Base-by-base conservation (phyloP, 2,113 vertebrate genomes). In the Neogobius melanostomus region DNA sequence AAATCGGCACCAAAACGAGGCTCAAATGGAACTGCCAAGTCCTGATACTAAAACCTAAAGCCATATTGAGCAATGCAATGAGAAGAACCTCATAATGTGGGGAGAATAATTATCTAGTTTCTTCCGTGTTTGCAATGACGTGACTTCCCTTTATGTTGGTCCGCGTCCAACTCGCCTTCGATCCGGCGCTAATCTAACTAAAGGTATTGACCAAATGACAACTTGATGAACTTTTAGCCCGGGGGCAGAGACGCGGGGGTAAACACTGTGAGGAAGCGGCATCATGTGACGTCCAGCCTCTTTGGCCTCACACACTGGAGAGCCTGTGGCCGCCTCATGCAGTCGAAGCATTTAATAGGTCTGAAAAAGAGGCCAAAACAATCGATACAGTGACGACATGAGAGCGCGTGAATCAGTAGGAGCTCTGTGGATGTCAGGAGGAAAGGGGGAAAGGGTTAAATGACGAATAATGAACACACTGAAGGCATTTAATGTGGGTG, bases 241-340 rank as follows among this genome's bases (percentile, higher is more conserved):
- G 63, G 71, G 63, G 81, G 78, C 68, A 60, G 73, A 28, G 28
- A 28, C 28, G 3, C 28, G 28, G 28, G 28, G 50, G 36, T 56
- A 66, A 50, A 67, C 17, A 17, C 28, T 9, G 66, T 49, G 70
- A 7, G 66, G 21, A 72, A 63, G 17, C 11, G 28, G 21, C 51
- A 17, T 81, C 86, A 84, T 85, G 85, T 87, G 90, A 91, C 82
- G 11, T 2, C 49, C 64, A 81, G 76, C 66, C 62, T 77, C 72
- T 80, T 88, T 82, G 79, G 78, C 73, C 74, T 66, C 62, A n/a
- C 61, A 68, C 82, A 71, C 73, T 74, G 15, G 62, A 71, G 66
- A 59, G 73, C 71, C 76, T 79, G 71, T 85, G 66, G 71, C 10
- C 53, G 48, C 64, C 67, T 57, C 76, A 68, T 82, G 77, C n/a